Evolutionary conservation across 2,797 vertebrate genomes (phyloP), one percentile per base, ranked within the genome.

Genomic region (Xiphorhynchus erythropygius): DNA sequence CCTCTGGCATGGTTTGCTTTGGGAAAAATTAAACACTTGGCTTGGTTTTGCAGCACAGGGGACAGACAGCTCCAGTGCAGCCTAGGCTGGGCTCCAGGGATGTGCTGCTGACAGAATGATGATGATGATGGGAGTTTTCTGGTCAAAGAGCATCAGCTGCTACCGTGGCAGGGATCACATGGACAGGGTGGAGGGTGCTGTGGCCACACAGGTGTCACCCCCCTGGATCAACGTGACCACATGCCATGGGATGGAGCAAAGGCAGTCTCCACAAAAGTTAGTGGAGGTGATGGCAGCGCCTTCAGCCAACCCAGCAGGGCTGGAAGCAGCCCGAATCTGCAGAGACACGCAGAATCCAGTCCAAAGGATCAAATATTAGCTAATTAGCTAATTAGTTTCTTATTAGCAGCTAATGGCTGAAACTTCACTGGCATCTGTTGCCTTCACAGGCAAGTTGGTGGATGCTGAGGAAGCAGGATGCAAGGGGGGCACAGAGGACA

Each of bases 201-300:
- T 7, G 47, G 21, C 37, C 4, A 22, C 19, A 30, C 28, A 21
- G 52, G 15, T n/a, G 68, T 16, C 67, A 79, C 13, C 37, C 25
- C 25, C 23, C 2, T 1, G 25, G 47, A 5, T 13, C 32, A 5
- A 16, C 0, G 1, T 3, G 52, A 22, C 11, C 63, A 15, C 62
- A 3, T 15, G 2, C 8, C 3, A 0, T 1, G 1, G 59, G 12
- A 28, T 0, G 1, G 18, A 30, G 30, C 30, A 32, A 13, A 18
- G 55, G 55, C 57, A 10, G 7, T 2, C 18, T 21, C 19, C 53
- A n/a, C 0, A 0, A 19, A 25, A 35, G 35, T 4, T 27, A 2
- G 8, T 1, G 56, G 9, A 6, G 68, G 25, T 4, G 42, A 1
- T 8, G 37, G 69, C 60, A 3, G 24, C 4, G 65, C 70, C 82